phyloP scores from a whole-genome alignment of 2,113 vertebrate genomes.

The Bufo gargarizans region DNA sequence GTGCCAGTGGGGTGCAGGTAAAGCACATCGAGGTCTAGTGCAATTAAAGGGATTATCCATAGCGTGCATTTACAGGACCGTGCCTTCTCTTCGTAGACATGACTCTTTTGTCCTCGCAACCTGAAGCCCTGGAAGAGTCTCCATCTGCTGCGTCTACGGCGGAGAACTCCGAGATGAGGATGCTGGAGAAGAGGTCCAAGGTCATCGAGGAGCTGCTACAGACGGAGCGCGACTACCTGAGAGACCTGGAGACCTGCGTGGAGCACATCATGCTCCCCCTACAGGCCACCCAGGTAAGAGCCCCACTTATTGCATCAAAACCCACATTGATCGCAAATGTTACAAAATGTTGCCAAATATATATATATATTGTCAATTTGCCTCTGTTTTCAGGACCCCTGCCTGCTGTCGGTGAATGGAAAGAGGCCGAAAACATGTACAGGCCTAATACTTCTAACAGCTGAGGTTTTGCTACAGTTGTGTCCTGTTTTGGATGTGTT shows the following conservation, averaged over 20 bases:
- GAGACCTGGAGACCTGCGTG: slow-evolving; percentile 92
- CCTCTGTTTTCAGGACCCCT: not conserved
- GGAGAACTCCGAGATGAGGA: slow-evolving; percentile 87
- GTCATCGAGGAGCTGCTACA: slow-evolving; percentile 94
- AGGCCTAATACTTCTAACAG: no score
- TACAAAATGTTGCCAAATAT: no score
- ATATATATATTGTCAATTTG: not conserved
- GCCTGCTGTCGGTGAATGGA: not conserved
- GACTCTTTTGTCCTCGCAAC: slow-evolving; percentile 86
- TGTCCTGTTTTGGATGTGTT: no score
- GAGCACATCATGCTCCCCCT: slow-evolving; percentile 86
- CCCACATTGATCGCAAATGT: no score
- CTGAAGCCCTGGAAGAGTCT: slow-evolving; percentile 70
- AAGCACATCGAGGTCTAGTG: not conserved
- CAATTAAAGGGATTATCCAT: not conserved
- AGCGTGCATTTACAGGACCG: not conserved
- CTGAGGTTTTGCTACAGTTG: not conserved
- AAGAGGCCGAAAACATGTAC: not conserved
- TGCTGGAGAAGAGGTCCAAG: slow-evolving; percentile 94
- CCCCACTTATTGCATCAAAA: not conserved
- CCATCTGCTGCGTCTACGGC: slow-evolving; percentile 65
- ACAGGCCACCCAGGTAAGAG: slow-evolving; percentile 80
- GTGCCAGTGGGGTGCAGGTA: not conserved
- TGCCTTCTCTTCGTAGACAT: slow-evolving; percentile 80
- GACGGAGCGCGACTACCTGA: slow-evolving; percentile 92